These are phyloP conservation scores for Macrosteles quadrilineatus DNA, from an alignment of 1,140 invertebrate species.

Conservation along the genomic window DNA sequence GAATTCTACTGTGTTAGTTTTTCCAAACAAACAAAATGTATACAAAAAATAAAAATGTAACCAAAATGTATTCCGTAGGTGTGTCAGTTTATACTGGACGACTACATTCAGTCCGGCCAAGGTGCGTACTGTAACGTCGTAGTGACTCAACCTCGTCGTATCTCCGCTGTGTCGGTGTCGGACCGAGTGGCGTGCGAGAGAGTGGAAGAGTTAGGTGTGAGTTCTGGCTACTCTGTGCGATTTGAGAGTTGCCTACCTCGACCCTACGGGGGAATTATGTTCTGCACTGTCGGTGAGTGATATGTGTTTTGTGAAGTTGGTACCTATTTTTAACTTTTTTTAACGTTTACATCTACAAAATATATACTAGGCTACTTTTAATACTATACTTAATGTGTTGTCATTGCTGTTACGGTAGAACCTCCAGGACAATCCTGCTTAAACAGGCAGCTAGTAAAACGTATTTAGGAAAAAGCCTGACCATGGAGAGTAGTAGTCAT, in stretches of 20 bases:
- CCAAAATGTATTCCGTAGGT: constrained; percentile 58
- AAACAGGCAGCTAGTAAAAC: too few species aligned
- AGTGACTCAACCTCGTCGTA: constrained; percentile 91
- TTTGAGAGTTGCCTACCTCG: constrained; percentile 88
- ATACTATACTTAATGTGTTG: too few species aligned
- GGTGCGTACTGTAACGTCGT: constrained; percentile 84
- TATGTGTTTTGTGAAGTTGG: too few species aligned
- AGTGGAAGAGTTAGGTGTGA: constrained; percentile 79
- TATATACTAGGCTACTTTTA: too few species aligned
- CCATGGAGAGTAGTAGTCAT: too few species aligned
- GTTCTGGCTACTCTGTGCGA: constrained; percentile 88
- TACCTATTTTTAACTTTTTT: too few species aligned
- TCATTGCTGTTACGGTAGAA: too few species aligned
- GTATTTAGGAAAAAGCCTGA: too few species aligned
- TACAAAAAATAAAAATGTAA: constrained; percentile 65
- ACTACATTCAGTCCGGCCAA: constrained; percentile 84
- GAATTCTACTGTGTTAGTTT: constrained; percentile 8
- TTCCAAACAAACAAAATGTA: neutral
- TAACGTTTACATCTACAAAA: too few species aligned
- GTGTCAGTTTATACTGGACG: constrained; percentile 95
- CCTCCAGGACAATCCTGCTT: too few species aligned
- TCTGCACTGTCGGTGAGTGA: constrained; percentile 83
- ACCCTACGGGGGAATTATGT: constrained; percentile 90
- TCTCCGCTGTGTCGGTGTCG: constrained; percentile 92
- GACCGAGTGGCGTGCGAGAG: constrained; percentile 88